Conservation (phyloP, 1,140 invertebrate species). For the Myzus persicae region DNA sequence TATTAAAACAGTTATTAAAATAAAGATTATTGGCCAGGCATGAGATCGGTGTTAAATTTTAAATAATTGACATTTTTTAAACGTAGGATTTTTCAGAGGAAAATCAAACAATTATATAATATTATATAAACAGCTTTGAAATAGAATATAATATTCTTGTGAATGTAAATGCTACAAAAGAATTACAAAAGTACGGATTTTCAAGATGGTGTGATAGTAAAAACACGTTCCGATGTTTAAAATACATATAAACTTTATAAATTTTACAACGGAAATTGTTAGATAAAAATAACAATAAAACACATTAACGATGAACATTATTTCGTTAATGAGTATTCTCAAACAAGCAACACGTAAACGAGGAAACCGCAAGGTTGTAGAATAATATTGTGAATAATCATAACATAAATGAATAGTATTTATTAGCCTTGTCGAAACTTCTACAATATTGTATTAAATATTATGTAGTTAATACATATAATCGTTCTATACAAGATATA, state of each 20-base stretch:
- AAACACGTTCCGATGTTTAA: neutral
- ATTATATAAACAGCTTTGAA: neutral
- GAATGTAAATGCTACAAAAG: neutral
- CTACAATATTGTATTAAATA: neutral
- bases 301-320: neutral
- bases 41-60: neutral
- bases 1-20: neutral
- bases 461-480: neutral
- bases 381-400: slow-evolving; percentile 1
- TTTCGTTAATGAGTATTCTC: neutral
- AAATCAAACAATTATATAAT: neutral
- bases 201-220: neutral
- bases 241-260: neutral
- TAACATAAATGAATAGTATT: neutral
- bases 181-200: neutral
- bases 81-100: neutral
- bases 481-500: neutral
- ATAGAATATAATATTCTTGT: neutral
- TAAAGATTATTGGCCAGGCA: neutral
- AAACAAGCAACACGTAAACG: neutral
- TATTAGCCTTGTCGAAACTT: neutral
- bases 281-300: neutral
- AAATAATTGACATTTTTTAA: neutral
- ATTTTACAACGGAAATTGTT: neutral
- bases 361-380: neutral